These are phyloP conservation scores for Metalampra italica DNA, from an alignment of 2,888 invertebrate genomes.

Conservation along the genomic window DNA sequence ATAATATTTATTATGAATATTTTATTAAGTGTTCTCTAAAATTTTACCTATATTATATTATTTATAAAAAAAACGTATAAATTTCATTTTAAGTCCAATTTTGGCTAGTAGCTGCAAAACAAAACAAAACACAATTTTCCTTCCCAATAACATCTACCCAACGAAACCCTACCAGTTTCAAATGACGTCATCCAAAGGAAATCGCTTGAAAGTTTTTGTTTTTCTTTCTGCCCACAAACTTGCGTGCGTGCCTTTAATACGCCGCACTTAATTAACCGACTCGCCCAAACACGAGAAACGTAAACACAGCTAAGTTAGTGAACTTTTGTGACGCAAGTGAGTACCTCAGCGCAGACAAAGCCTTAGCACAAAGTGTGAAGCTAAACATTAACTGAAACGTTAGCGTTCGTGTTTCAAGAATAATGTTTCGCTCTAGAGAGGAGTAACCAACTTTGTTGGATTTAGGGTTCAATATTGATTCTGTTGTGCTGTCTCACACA, in stretches of 20 bases:
- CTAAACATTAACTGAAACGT: constrained; percentile 28
- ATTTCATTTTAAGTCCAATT: too few species aligned
- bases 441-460: not conserved
- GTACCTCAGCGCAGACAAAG: constrained; percentile 18
- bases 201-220: constrained; percentile 29
- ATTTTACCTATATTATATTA: too few species aligned
- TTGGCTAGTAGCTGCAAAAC: too few species aligned
- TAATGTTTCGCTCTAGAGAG: not conserved
- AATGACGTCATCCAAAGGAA: not conserved
- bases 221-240: constrained; percentile 40
- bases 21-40: too few species aligned
- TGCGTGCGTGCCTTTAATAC: constrained; percentile 58
- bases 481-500: too few species aligned
- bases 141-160: too few species aligned
- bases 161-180: not conserved
- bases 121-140: too few species aligned
- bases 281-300: constrained; percentile 52
- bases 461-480: not conserved
- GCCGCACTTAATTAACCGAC: constrained; percentile 54
- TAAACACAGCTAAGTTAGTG: constrained; percentile 50
- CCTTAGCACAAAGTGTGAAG: constrained; percentile 19
- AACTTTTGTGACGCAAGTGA: constrained; percentile 41
- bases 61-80: too few species aligned
- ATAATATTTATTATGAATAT: too few species aligned
- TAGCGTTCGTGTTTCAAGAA: constrained; percentile 15